Conservation (phyloP, 2,113 vertebrate genomes). For the Vimba vimba region DNA sequence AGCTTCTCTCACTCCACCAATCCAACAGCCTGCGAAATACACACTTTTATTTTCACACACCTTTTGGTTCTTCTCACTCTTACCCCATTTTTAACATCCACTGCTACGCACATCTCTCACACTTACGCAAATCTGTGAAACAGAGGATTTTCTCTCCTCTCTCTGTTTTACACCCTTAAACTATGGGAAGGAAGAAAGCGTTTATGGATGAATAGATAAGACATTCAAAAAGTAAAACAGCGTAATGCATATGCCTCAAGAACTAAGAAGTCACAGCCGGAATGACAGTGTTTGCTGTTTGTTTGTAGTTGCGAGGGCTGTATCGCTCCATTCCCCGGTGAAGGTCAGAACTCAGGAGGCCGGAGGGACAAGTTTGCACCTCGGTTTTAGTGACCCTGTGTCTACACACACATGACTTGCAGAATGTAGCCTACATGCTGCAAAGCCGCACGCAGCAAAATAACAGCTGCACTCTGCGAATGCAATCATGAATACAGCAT, state of each 20-base stretch:
- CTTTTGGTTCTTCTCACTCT: conserved; percentile 39
- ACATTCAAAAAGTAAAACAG: background rate
- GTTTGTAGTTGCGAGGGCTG: conserved; percentile 23
- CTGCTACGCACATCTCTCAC: conserved; percentile 8
- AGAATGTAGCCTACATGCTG: background rate
- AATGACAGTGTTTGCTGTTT: background rate
- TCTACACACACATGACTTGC: background rate
- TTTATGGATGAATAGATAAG: background rate
- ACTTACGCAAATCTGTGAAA: conserved; percentile 7
- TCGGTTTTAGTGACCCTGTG: conserved; percentile 38
- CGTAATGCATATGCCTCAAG: background rate
- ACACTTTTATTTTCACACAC: conserved; percentile 13
- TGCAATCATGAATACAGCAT: background rate
- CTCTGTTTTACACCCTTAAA: background rate
- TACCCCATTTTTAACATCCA: conserved; percentile 44
- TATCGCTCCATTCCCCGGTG: background rate
- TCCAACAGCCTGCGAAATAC: conserved; percentile 20
- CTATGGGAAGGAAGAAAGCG: background rate
- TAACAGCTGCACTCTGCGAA: conserved; percentile 18
- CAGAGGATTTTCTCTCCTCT: conserved; percentile 7
- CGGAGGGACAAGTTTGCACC: conserved; percentile 28
- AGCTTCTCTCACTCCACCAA: conserved; percentile 41
- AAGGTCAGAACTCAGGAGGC: conserved; percentile 45
- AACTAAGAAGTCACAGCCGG: background rate
- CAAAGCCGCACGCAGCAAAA: conserved; percentile 3